Percentiles rank a stretch among this genome's conserved stretches.
These are phyloP conservation scores for Glossophaga mutica DNA, from an alignment of 2,797 vertebrate species.

Conservation along the genomic window DNA sequence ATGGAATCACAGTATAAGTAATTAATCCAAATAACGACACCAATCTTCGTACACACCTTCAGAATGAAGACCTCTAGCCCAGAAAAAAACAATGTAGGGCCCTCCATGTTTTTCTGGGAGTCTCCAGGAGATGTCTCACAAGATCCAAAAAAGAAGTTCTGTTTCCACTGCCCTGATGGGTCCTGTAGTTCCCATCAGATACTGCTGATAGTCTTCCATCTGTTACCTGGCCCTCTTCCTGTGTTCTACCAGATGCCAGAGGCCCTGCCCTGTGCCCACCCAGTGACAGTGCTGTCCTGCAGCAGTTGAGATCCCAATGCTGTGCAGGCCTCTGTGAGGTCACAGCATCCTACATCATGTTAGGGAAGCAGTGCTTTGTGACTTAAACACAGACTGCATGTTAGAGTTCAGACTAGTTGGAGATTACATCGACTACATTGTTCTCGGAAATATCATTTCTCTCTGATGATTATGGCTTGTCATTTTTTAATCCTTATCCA, in stretches of 20 bases:
- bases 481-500: neutral
- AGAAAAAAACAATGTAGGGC: too few species aligned
- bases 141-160: neutral
- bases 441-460: neutral
- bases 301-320: neutral
- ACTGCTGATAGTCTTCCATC: accelerated
- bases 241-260: neutral
- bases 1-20: neutral
- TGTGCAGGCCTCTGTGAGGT: neutral
- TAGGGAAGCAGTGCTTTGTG: neutral
- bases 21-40: neutral
- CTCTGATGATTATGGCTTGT: neutral
- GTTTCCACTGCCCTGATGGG: neutral
- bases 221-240: neutral
- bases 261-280: neutral
- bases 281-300: too few species aligned
- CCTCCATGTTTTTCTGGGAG: neutral
- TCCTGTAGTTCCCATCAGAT: neutral
- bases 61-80: neutral
- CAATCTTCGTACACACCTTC: neutral
- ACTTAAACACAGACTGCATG: neutral
- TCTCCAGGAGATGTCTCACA: neutral
- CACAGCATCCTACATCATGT: neutral
- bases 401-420: neutral
- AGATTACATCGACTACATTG: neutral